Percentiles rank a stretch among this genome's conserved stretches.
phyloP scores from a whole-genome alignment of 1,140 invertebrate genomes.

The Pissodes strobi region DNA sequence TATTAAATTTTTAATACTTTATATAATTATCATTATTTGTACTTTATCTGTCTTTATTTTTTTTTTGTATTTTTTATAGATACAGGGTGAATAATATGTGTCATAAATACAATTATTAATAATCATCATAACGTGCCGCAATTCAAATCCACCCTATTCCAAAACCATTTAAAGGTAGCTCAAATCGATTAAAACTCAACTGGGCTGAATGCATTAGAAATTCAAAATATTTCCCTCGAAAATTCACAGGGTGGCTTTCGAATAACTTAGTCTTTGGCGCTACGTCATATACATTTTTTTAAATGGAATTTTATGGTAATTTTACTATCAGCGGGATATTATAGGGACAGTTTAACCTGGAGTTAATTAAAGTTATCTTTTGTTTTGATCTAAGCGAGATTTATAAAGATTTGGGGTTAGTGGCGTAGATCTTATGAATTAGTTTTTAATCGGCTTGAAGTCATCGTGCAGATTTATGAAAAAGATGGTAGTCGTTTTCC shows the following conservation, averaged over 20 bases:
- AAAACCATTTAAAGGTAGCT: conserved; percentile 31
- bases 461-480: too few relatives aligned
- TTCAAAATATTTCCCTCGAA: conserved; percentile 27
- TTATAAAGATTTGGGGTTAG: background rate
- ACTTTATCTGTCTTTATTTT: too few relatives aligned
- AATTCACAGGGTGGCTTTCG: conserved; percentile 25
- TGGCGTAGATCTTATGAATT: too few relatives aligned
- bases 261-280: conserved; percentile 27
- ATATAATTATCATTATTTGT: too few relatives aligned
- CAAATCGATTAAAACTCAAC: conserved; percentile 20
- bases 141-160: background rate
- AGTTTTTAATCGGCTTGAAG: too few relatives aligned
- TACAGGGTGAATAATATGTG: too few relatives aligned
- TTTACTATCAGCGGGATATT: conserved; percentile 21
- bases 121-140: background rate
- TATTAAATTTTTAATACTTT: too few relatives aligned
- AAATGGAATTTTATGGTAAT: conserved; percentile 35
- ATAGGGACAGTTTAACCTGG: conserved; percentile 30
- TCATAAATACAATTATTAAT: too few relatives aligned
- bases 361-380: conserved; percentile 35
- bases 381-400: conserved; percentile 28
- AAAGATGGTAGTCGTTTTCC: too few relatives aligned
- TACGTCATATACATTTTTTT: conserved; percentile 18
- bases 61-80: too few relatives aligned
- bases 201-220: conserved; percentile 23